Evolutionary conservation across 2,888 invertebrate species (phyloP).

Genomic region (Oconnorella tubifera): DNA sequence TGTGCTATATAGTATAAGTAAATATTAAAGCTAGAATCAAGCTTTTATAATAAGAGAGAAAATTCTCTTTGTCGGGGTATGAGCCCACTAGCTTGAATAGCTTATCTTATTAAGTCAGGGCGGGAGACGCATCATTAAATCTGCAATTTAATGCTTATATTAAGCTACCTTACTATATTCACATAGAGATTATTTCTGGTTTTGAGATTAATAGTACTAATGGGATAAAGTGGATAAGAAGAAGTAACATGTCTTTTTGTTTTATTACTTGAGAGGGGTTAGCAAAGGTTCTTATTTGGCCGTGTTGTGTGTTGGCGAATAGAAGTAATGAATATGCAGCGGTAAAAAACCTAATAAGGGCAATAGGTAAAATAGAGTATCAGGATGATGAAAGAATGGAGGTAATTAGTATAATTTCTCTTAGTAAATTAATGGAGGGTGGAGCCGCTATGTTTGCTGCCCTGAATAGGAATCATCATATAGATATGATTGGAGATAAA

Average conservation of each 20-base stretch:
- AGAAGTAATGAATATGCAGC: slow-evolving; percentile 66
- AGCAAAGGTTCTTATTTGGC: slow-evolving; percentile 38
- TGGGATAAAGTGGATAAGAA: slow-evolving; percentile 25
- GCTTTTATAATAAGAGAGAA: slow-evolving; percentile 21
- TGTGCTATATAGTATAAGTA: too few relatives aligned
- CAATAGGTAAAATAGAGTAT: slow-evolving; percentile 61
- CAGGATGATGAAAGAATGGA: slow-evolving; percentile 61
- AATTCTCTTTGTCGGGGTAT: slow-evolving; percentile 34
- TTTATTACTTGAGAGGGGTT: not conserved
- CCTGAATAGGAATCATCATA: slow-evolving; percentile 68
- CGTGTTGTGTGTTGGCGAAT: slow-evolving; percentile 66
- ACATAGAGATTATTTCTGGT: slow-evolving; percentile 19
- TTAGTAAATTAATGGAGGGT: slow-evolving; percentile 67
- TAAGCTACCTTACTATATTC: slow-evolving; percentile 32
- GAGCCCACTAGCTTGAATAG: slow-evolving; percentile 37
- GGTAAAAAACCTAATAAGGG: slow-evolving; percentile 66
- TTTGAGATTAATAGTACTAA: slow-evolving; percentile 22
- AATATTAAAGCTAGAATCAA: slow-evolving; percentile 31
- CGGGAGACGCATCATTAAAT: slow-evolving; percentile 31
- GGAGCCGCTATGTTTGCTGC: slow-evolving; percentile 66
- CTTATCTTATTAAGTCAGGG: slow-evolving; percentile 30
- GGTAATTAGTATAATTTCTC: slow-evolving; percentile 67
- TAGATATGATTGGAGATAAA: slow-evolving; percentile 62
- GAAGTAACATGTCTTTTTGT: slow-evolving; percentile 6
- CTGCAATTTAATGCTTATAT: slow-evolving; percentile 37